These are phyloP conservation scores for Pocillopora verrucosa DNA, from an alignment of 64 coral and sea anemone species.

Conservation along the genomic window DNA sequence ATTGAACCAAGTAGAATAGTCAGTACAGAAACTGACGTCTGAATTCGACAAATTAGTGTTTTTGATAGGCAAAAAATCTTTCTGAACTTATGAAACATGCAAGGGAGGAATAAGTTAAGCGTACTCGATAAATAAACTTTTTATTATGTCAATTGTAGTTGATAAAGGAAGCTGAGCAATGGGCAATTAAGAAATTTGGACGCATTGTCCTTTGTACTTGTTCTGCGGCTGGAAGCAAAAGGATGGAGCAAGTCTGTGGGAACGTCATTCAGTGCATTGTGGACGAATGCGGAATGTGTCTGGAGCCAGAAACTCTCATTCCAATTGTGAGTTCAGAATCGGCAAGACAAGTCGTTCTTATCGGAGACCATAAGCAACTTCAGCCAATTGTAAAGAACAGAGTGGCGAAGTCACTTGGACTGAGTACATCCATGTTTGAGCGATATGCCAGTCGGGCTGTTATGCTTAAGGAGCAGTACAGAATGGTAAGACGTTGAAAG, in stretches of 20 bases:
- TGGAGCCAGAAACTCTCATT: conserved; percentile 65
- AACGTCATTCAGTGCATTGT: conserved; percentile 68
- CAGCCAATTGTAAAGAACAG: neutral
- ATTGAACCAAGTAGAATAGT: no score
- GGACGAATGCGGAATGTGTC: conserved; percentile 78
- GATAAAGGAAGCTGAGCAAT: conserved; percentile 29
- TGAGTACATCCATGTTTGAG: conserved; percentile 38
- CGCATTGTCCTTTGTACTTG: conserved; percentile 60
- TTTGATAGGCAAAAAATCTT: no score
- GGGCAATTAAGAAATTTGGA: conserved; percentile 30
- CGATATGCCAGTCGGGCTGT: conserved; percentile 34
- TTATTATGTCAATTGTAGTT: neutral
- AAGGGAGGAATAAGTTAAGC: no score
- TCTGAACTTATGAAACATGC: no score
- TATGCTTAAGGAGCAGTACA: conserved; percentile 79
- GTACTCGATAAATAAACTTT: neutral
- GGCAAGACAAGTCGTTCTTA: conserved; percentile 73
- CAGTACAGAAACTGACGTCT: no score
- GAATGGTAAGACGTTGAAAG: conserved; percentile 55
- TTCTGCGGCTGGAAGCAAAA: conserved; percentile 23
- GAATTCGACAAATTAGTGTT: no score
- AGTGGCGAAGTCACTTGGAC: conserved; percentile 47
- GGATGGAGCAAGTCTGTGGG: neutral
- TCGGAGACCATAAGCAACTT: conserved; percentile 87
- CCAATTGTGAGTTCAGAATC: conserved; percentile 52